Evolutionary conservation across 2,113 vertebrate species (phyloP), one percentile per base, ranked within the genome.

Genomic region (Pleuronectes platessa): DNA sequence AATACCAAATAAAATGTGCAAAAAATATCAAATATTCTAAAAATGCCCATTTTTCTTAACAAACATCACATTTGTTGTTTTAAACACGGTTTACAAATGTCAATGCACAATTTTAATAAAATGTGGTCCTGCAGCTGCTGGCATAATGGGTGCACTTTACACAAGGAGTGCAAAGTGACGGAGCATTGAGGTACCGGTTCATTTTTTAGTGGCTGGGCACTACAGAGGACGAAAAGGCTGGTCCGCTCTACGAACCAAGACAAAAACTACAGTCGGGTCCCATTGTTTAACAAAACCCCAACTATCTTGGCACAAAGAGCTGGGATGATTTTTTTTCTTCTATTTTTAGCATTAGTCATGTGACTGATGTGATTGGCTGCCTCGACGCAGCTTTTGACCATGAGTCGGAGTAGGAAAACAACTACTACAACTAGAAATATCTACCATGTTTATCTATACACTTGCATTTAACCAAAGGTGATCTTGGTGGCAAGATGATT

Each of bases 1-100:
- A 91, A 83, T 82, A 81, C 49, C 79, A 88, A 89, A 89, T 85
- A 82, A 89, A 83, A 83, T 89, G 89, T 90, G 86, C 87, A 91
- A 91, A 90, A 87, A 69, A 77, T 87, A 86, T 87, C 64, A 87
- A 86, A 86, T 85, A 78, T 87, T 83, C 23, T 75, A 88, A 56
- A 86, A 90, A 90, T 88, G 86, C 83, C 87, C 86, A 5, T 45
- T 23, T 31, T 63, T 63, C 51, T 74, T 72, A 85, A 79, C 74
- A 86, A 86, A 88, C 60, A 55, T 82, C 69, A 86, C 61, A 83
- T 82, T 83, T 86, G 59, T 68, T n/a, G 42, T 74, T 85, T 91
- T 78, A 80, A 90, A 91, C 83, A 89, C 65, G 26, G 79, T 88
- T 87, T 86, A 90, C 83, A 90, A 88, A 89, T 74, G 77, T 79